phyloP scores from a whole-genome alignment of 2,888 invertebrate species.

The Ectobius pallidus region DNA sequence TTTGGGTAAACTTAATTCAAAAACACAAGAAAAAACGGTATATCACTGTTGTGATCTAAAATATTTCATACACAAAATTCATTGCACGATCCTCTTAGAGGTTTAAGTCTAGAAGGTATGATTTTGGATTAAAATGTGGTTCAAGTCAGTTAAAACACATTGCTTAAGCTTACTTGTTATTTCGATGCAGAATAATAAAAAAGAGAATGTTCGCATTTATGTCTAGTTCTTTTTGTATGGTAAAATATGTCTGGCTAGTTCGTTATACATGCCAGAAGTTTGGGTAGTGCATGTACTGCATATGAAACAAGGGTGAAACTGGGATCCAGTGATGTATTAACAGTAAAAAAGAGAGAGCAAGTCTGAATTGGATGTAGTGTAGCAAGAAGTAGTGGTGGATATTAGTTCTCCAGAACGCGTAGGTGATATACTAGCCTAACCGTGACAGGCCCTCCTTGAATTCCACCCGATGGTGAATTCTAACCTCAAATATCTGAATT shows the following conservation, averaged over 20 bases:
- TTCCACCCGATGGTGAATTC: neutral
- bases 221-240: neutral
- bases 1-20: too few relatives aligned
- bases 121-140: too few relatives aligned
- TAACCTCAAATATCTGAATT: conserved; percentile 1
- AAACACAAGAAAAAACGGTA: too few relatives aligned
- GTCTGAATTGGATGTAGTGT: neutral
- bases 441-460: too few relatives aligned
- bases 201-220: neutral
- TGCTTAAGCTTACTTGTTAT: neutral
- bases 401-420: neutral
- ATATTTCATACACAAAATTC: too few relatives aligned
- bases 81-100: too few relatives aligned
- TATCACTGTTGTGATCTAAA: too few relatives aligned
- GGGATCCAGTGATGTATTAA: neutral
- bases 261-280: neutral
- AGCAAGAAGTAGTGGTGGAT: neutral
- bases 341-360: neutral
- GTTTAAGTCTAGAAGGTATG: too few relatives aligned
- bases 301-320: neutral
- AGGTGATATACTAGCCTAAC: neutral
- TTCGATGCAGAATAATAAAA: neutral
- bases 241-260: neutral
- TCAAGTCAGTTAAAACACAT: neutral
- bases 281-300: neutral